Evolutionary conservation across 2,888 invertebrate species (phyloP).

Genomic region (Coenonympha arcania): DNA sequence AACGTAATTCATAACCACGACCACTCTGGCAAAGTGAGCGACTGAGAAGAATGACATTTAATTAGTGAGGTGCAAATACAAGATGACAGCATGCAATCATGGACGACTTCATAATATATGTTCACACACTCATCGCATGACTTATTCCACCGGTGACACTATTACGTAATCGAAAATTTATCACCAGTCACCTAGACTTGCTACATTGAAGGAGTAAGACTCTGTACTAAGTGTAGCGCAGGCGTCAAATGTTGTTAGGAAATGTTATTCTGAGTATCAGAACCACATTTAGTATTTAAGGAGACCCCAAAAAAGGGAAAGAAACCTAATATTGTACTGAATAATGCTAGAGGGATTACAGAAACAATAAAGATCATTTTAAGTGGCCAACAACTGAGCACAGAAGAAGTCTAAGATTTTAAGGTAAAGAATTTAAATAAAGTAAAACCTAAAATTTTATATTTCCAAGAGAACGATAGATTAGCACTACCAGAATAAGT

Average conservation of each 20-base stretch:
- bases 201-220: not conserved
- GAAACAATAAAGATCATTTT: no score
- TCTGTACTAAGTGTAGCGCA: not conserved
- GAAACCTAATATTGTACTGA: not conserved
- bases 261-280: no score
- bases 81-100: constrained; percentile 19
- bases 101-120: constrained; percentile 18
- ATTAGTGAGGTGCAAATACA: constrained; percentile 21
- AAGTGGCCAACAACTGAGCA: no score
- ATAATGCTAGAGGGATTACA: no score
- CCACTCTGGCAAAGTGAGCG: no score
- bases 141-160: constrained; percentile 15
- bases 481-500: no score
- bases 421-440: no score
- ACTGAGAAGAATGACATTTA: constrained; percentile 15
- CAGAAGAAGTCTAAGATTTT: no score
- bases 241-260: not conserved
- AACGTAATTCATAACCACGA: no score
- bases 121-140: constrained; percentile 16
- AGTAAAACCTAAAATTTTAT: no score
- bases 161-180: constrained; percentile 17
- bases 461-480: no score
- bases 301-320: not conserved
- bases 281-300: not conserved
- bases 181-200: constrained; percentile 8